Percentiles rank a stretch among this genome's conserved stretches.
Conservation (phyloP, 2,113 vertebrate species). For the Sturnira hondurensis region DNA sequence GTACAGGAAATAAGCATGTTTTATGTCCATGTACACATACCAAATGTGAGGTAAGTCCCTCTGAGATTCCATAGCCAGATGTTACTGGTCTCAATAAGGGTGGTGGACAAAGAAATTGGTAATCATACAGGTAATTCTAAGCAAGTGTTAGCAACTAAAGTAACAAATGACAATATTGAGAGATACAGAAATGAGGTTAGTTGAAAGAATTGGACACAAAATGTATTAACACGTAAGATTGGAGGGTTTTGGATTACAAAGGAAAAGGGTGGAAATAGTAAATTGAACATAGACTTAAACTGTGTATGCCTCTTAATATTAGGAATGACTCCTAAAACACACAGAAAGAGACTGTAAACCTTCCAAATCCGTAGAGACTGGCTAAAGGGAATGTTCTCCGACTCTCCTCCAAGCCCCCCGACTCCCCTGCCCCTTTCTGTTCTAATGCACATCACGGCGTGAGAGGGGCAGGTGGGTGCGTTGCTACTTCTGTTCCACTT, state of each 20-base stretch:
- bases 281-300: not conserved
- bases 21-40: not conserved
- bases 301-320: not conserved
- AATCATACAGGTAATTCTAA: not conserved
- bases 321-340: not conserved
- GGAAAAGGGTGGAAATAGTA: not conserved
- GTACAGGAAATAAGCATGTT: not conserved
- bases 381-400: not conserved
- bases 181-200: not conserved
- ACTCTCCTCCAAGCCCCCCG: not conserved
- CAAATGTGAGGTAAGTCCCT: not conserved
- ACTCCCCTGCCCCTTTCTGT: not conserved
- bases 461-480: not conserved
- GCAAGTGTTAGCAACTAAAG: not conserved
- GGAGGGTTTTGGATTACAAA: not conserved
- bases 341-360: not conserved
- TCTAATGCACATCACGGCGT: accelerated
- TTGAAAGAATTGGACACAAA: not conserved
- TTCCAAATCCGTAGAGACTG: not conserved
- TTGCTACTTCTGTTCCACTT: not conserved
- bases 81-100: not conserved
- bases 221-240: not conserved
- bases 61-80: not conserved
- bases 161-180: not conserved
- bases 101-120: not conserved